These are phyloP conservation scores for Leptarthrus brevirostris DNA, from an alignment of 2,888 invertebrate genomes.

Conservation along the genomic window DNA sequence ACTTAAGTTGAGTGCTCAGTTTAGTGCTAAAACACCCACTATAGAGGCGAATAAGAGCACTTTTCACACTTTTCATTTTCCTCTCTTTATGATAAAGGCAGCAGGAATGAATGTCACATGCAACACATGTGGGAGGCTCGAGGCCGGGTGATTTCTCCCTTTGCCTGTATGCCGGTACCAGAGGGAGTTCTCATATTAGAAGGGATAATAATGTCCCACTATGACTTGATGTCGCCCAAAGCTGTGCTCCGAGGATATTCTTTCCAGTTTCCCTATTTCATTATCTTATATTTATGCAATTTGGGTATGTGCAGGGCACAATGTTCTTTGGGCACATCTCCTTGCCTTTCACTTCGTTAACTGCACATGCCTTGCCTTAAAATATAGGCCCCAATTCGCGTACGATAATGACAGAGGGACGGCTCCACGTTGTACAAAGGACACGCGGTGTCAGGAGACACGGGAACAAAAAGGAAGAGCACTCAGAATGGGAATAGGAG, in stretches of 20 bases:
- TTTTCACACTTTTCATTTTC: constrained; percentile 49
- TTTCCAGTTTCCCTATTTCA: constrained; percentile 42
- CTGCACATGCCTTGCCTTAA: constrained; percentile 19
- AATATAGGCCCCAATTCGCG: constrained; percentile 29
- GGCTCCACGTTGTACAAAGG: neutral
- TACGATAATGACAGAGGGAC: constrained; percentile 28
- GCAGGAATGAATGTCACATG: constrained; percentile 43
- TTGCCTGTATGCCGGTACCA: neutral
- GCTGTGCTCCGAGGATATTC: constrained; percentile 36
- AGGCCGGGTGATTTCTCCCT: neutral
- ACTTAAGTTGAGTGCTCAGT: constrained; percentile 60
- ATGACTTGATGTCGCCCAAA: constrained; percentile 34
- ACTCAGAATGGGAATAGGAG: constrained; percentile 38
- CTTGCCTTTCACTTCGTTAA: constrained; percentile 1
- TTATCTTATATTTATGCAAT: constrained; percentile 46
- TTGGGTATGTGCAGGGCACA: constrained; percentile 28
- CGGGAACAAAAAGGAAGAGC: constrained; percentile 21
- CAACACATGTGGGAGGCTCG: constrained; percentile 42
- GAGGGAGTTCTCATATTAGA: constrained; percentile 13
- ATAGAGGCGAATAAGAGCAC: constrained; percentile 54
- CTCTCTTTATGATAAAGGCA: constrained; percentile 46
- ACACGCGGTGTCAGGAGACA: constrained; percentile 40
- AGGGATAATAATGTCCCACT: constrained; percentile 35
- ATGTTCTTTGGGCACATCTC: neutral
- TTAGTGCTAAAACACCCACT: constrained; percentile 59